Percentiles rank a stretch among this genome's conserved stretches.
These are phyloP conservation scores for Danaus melanippus DNA, from an alignment of 1,140 invertebrate species.

Conservation along the genomic window DNA sequence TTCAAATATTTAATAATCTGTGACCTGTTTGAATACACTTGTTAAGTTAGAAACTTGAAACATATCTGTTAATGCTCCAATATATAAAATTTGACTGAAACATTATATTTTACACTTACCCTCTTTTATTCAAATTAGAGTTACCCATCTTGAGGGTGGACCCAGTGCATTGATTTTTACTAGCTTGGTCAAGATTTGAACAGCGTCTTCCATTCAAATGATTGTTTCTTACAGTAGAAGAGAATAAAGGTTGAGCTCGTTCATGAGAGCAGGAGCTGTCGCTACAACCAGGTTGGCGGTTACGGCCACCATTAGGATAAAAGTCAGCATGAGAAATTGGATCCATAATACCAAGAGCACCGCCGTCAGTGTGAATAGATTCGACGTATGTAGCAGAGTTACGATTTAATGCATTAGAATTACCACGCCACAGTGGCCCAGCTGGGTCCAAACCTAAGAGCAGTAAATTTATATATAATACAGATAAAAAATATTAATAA, in stretches of 20 bases:
- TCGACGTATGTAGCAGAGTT: constrained; percentile 17
- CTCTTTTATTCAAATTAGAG: constrained; percentile 38
- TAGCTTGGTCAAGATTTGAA: constrained; percentile 27
- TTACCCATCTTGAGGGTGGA: constrained; percentile 37
- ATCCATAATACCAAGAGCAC: constrained; percentile 51
- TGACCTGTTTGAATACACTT: too few relatives aligned
- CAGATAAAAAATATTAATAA: neutral
- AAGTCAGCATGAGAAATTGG: constrained; percentile 67
- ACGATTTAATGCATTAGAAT: constrained; percentile 11
- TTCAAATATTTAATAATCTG: too few relatives aligned
- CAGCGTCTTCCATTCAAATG: constrained; percentile 61
- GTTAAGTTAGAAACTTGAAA: too few relatives aligned
- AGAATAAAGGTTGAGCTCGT: constrained; percentile 70
- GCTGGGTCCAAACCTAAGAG: constrained; percentile 76
- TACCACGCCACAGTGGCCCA: constrained; percentile 63
- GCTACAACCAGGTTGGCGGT: constrained; percentile 75
- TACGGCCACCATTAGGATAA: constrained; percentile 73
- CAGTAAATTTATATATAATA: constrained; percentile 1
- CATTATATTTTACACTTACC: constrained; percentile 23
- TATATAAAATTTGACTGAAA: neutral
- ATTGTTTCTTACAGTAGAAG: constrained; percentile 67
- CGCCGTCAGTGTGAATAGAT: constrained; percentile 73
- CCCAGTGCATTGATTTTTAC: constrained; percentile 32
- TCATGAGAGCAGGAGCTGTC: constrained; percentile 66
- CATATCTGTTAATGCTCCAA: neutral